Conservation (phyloP, 2,888 invertebrate species). For the Rhamnusium bicolor region DNA sequence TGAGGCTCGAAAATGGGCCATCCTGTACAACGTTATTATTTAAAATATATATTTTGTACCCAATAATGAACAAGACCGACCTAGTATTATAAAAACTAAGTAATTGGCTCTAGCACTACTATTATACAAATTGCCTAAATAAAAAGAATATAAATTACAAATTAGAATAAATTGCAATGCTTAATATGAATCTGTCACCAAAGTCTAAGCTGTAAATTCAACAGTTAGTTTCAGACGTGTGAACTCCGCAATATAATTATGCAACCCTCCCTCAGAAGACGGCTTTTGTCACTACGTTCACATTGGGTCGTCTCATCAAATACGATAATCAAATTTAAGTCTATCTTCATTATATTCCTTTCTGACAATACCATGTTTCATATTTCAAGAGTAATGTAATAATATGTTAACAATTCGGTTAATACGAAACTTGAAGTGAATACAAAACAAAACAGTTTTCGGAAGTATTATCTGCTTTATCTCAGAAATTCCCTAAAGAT, state of each 20-base stretch:
- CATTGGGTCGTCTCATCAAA: constrained; percentile 48
- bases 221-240: constrained; percentile 54
- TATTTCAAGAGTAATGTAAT: constrained; percentile 49
- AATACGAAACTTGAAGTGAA: constrained; percentile 26
- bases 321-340: constrained; percentile 56
- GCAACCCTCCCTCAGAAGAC: constrained; percentile 42
- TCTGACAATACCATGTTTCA: constrained; percentile 51
- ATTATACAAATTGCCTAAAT: neutral
- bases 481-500: neutral
- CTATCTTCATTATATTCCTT: constrained; percentile 56
- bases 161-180: neutral
- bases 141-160: neutral
- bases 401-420: constrained; percentile 50
- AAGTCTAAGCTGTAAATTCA: constrained; percentile 46
- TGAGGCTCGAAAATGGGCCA: too few species aligned
- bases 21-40: too few species aligned
- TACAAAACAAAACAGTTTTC: neutral
- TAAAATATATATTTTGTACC: too few species aligned
- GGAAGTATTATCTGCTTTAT: constrained; percentile 10
- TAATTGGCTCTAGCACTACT: too few species aligned
- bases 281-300: constrained; percentile 47
- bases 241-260: constrained; percentile 52
- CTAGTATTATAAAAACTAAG: too few species aligned
- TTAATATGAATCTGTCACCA: constrained; percentile 12
- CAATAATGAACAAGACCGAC: too few species aligned